Evolutionary conservation across 2,113 vertebrate species (phyloP).

Genomic region (Chionodraco myersi): DNA sequence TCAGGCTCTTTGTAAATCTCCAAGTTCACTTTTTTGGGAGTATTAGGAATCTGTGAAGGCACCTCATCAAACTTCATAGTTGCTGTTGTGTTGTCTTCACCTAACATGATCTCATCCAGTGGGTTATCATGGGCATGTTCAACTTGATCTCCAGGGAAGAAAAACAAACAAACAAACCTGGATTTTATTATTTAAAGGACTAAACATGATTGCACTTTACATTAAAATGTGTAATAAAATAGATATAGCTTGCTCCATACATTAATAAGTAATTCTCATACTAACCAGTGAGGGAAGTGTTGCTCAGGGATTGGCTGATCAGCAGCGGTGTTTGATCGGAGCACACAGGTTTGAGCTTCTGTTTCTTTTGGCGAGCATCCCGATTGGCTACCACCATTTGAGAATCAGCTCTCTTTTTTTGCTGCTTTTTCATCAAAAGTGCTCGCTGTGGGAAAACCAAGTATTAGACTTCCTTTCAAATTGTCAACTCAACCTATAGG

Average conservation of each 20-base stretch:
- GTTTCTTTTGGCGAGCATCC: conserved; percentile 76
- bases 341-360: conserved; percentile 69
- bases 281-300: conserved; percentile 79
- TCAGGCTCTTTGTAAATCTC: conserved; percentile 59
- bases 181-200: not conserved
- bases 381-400: conserved; percentile 84
- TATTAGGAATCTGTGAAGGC: conserved; percentile 32
- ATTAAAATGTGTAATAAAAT: not conserved
- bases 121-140: conserved; percentile 81
- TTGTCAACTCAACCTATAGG: not conserved
- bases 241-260: no score
- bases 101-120: conserved; percentile 81
- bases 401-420: conserved; percentile 79
- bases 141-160: conserved; percentile 68
- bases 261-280: not conserved
- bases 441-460: conserved; percentile 62
- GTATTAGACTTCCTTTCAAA: not conserved
- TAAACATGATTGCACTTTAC: not conserved
- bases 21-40: conserved; percentile 66
- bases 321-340: conserved; percentile 81
- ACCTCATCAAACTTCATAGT: conserved; percentile 37
- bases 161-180: not conserved
- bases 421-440: conserved; percentile 84
- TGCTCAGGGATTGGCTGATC: conserved; percentile 81
- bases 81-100: conserved; percentile 57